Conservation (phyloP, 1,140 invertebrate species). For the Drosophila ogumai region DNA sequence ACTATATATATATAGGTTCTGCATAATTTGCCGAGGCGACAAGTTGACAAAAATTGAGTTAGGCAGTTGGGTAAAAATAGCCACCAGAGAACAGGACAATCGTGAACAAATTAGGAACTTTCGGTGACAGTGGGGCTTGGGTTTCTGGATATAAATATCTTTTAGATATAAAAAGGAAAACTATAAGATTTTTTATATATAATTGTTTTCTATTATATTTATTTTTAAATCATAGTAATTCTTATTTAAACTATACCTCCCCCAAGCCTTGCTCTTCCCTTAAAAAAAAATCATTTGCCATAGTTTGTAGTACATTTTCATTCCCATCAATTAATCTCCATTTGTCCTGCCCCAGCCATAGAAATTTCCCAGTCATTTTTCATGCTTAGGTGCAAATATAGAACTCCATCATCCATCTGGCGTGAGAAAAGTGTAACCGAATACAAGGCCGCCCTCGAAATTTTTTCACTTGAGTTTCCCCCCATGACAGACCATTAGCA, state of each 20-base stretch:
- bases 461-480: conserved; percentile 37
- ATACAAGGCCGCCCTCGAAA: conserved; percentile 31
- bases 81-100: conserved; percentile 16
- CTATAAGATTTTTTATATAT: not conserved
- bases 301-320: conserved; percentile 4
- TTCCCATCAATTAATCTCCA: conserved; percentile 48
- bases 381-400: conserved; percentile 58
- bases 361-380: conserved; percentile 44
- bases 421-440: conserved; percentile 48
- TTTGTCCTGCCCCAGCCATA: conserved; percentile 24
- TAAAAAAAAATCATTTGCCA: conserved; percentile 17
- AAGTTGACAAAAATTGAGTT: conserved; percentile 76
- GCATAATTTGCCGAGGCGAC: conserved; percentile 64
- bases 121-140: not conserved
- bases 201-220: no score
- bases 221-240: no score
- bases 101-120: conserved; percentile 12
- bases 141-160: not conserved
- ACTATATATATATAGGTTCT: conserved; percentile 41
- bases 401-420: conserved; percentile 41
- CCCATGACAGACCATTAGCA: conserved; percentile 51
- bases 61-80: conserved; percentile 44
- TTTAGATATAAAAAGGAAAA: no score
- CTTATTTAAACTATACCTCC: not conserved
- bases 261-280: not conserved